These are phyloP conservation scores for Dendrocincla tyrannina DNA, from an alignment of 2,797 vertebrate genomes.

Conservation along the genomic window DNA sequence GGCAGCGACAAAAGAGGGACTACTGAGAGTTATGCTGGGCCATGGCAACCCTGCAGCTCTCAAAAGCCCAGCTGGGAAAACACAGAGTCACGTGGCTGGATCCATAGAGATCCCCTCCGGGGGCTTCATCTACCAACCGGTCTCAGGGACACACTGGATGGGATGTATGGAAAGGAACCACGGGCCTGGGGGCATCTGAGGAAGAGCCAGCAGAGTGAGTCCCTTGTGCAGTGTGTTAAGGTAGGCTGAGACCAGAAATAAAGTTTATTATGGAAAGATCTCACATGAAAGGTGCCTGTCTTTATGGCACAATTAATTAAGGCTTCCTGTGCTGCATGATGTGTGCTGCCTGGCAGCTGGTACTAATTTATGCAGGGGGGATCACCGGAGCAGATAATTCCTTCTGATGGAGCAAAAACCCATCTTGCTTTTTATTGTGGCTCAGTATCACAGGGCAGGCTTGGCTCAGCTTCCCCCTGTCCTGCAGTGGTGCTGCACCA, in stretches of 20 bases:
- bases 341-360: neutral
- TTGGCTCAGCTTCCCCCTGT: rapidly evolving
- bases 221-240: constrained; percentile 86
- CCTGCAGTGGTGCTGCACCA: neutral
- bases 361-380: neutral
- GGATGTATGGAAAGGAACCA: neutral
- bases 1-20: neutral
- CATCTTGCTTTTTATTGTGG: neutral
- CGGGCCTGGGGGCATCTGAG: neutral
- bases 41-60: neutral
- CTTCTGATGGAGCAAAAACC: neutral
- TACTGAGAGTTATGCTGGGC: neutral
- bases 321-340: neutral
- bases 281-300: rapidly evolving
- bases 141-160: constrained; percentile 66
- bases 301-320: neutral
- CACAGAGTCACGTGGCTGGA: neutral
- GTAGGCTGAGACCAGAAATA: constrained; percentile 66
- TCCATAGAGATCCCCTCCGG: neutral
- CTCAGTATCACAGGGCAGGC: neutral
- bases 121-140: constrained; percentile 37
- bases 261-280: neutral
- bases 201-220: constrained; percentile 60
- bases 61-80: neutral
- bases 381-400: neutral